A percentile compares a stretch with the other conserved stretches of the same genome.
Conservation (phyloP, 1,140 invertebrate genomes). For the Acromyrmex charruanus region DNA sequence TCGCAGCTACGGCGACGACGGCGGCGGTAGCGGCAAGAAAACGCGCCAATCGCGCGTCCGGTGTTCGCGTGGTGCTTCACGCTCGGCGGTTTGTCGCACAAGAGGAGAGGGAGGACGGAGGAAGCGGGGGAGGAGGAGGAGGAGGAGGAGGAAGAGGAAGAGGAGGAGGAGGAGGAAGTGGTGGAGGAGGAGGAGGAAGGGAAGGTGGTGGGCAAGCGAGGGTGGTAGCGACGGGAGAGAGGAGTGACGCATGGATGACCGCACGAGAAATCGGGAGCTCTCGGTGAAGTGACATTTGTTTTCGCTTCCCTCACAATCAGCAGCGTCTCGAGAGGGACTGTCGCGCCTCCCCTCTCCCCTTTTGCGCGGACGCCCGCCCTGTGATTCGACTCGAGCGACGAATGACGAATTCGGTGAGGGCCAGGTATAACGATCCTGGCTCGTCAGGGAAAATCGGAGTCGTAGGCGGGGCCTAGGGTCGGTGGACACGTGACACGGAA, state of each 20-base stretch:
- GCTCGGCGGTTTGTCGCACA: conserved; percentile 63
- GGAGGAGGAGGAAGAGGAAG: conserved; percentile 19
- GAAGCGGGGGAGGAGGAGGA: conserved; percentile 47
- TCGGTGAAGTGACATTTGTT: conserved; percentile 56
- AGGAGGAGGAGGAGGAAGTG: background rate
- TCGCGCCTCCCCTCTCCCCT: background rate
- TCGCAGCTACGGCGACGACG: conserved; percentile 43
- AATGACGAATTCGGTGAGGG: conserved; percentile 59
- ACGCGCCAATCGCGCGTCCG: conserved; percentile 59
- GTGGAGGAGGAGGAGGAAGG: background rate
- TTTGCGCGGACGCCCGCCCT: background rate
- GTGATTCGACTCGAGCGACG: conserved; percentile 31
- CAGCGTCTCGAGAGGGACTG: background rate
- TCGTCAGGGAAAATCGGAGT: conserved; percentile 79
- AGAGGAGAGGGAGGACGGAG: conserved; percentile 50
- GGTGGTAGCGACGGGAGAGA: conserved; percentile 17
- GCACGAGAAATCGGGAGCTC: conserved; percentile 45
- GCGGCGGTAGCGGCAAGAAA: conserved; percentile 65
- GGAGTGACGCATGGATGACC: background rate
- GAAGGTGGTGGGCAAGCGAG: conserved; percentile 51
- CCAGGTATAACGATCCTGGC: conserved; percentile 71
- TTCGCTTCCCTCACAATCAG: background rate
- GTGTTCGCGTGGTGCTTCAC: conserved; percentile 70
- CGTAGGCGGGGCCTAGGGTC: conserved; percentile 85
- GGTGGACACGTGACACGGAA: conserved; percentile 86